Percentiles rank a stretch among this genome's conserved stretches.
Evolutionary conservation across 2,797 vertebrate genomes (phyloP).

Genomic region (Chrysocyon brachyurus): DNA sequence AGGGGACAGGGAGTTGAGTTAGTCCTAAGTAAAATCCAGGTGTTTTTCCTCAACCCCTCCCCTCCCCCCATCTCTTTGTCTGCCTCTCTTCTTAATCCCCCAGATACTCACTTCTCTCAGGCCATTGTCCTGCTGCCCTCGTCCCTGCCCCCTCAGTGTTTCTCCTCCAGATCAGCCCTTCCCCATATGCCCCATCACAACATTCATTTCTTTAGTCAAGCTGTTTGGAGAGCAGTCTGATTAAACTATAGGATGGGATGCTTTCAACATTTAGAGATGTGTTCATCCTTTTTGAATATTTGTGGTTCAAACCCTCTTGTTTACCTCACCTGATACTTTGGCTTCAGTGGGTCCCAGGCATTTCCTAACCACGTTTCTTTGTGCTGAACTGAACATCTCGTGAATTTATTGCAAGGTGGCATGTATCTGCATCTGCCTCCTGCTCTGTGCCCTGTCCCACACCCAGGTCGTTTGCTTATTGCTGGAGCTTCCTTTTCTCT

Average conservation of each 20-base stretch:
- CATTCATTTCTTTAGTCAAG: neutral
- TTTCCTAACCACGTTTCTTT: neutral
- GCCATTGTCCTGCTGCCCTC: neutral
- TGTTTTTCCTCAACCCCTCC: neutral
- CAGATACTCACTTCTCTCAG: neutral
- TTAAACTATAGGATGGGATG: neutral
- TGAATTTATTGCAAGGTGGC: neutral
- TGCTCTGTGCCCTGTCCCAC: accelerated
- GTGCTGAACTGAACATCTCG: neutral
- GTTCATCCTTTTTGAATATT: neutral
- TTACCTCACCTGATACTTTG: neutral
- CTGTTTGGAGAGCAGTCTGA: neutral
- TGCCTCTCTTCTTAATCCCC: neutral
- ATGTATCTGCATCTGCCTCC: neutral
- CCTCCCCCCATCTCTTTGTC: neutral
- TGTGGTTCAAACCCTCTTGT: neutral
- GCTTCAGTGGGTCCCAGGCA: neutral
- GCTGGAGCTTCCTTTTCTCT: neutral
- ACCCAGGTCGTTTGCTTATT: neutral
- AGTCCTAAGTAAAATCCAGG: neutral
- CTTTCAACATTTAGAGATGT: neutral
- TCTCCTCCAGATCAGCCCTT: neutral
- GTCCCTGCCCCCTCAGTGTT: neutral
- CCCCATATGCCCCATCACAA: neutral
- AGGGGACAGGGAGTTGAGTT: no score